A percentile compares a stretch with the other conserved stretches of the same genome.
Evolutionary conservation across 2,888 invertebrate genomes (phyloP).

Genomic region (Temnothorax unifasciatus): DNA sequence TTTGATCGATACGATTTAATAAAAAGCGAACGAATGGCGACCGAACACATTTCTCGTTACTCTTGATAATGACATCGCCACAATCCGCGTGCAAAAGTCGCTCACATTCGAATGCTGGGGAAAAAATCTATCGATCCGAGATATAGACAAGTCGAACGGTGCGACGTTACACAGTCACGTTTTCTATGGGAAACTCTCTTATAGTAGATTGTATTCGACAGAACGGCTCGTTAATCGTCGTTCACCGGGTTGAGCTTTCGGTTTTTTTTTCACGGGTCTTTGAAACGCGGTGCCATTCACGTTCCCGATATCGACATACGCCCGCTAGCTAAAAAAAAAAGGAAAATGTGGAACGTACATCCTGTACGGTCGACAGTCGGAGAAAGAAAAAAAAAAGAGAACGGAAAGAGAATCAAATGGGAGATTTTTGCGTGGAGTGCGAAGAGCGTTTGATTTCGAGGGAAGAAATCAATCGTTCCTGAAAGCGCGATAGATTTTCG

Average conservation of each 20-base stretch:
- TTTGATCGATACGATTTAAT: neutral
- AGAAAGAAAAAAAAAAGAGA: conserved; percentile 28
- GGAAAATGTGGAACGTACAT: conserved; percentile 53
- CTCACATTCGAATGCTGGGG: neutral
- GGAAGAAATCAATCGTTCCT: conserved; percentile 50
- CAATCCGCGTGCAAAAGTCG: neutral
- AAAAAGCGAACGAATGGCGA: neutral
- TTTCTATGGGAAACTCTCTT: conserved; percentile 47
- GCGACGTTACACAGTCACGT: conserved; percentile 45
- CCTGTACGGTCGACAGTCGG: conserved; percentile 47
- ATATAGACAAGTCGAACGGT: conserved; percentile 32
- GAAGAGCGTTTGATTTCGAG: conserved; percentile 44
- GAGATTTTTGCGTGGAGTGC: conserved; percentile 45
- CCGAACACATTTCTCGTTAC: conserved; percentile 8
- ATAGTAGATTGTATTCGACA: conserved; percentile 52
- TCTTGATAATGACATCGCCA: conserved; percentile 16
- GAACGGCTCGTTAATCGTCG: conserved; percentile 55
- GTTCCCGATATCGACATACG: conserved; percentile 60
- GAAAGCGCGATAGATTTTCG: conserved; percentile 47
- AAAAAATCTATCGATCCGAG: conserved; percentile 38
- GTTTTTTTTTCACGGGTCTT: conserved; percentile 56
- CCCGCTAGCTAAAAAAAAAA: conserved; percentile 42
- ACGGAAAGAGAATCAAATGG: conserved; percentile 40
- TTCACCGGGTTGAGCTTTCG: conserved; percentile 53
- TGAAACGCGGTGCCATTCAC: conserved; percentile 62